Base-by-base conservation (phyloP, 2,888 invertebrate genomes). In the Oligia latruncula region DNA sequence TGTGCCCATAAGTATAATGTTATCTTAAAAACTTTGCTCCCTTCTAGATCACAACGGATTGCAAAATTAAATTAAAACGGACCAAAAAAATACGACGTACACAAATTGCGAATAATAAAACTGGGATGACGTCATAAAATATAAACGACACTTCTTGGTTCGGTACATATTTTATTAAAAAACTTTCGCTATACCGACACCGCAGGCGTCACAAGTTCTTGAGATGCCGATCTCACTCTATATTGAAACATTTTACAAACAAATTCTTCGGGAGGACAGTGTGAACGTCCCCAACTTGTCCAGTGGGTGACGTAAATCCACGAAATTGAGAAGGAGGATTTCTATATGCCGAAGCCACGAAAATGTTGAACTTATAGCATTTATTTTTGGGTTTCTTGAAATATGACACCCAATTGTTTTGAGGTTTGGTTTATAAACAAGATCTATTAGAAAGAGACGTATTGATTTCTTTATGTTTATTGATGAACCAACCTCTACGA, bases 211-310 rank as follows among this genome's bases (percentile, higher is more conserved):
- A 83, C 86, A 89, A 89, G 85, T 86, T 87, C 74, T 81, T 79
- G 75, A 80, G 84, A 85, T 83, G 80, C 75, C 92, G 92, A 93
- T 94, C 92, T 92, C 86, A 90, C 90, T 92, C 89, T 93, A 93
- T 95, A 94, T 95, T 95, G 94, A 94, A 93, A 93, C 91, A 93
- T 93, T 93, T 93, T 91, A 90, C 90, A 92, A 91, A 90, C 90
- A 90, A 88, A 92, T 91, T 92, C 90, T 89, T 88, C 58, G 74
- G 55, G 49, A 76, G 75, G 78, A 58, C 81, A 80, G 73, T 83
- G 81, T 71, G 49, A 86, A 86, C 77, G 81, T 74, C 65, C 29
- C 70, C 58, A 84, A 78, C 78, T 75, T 84, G 82, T 81, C 71
- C 79, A 80, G 68, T 74, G 71, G 83, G 20, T 11, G 76, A 76